These are phyloP conservation scores for Pseudonaja textilis DNA, from an alignment of 2,113 vertebrate species.

Conservation along the genomic window DNA sequence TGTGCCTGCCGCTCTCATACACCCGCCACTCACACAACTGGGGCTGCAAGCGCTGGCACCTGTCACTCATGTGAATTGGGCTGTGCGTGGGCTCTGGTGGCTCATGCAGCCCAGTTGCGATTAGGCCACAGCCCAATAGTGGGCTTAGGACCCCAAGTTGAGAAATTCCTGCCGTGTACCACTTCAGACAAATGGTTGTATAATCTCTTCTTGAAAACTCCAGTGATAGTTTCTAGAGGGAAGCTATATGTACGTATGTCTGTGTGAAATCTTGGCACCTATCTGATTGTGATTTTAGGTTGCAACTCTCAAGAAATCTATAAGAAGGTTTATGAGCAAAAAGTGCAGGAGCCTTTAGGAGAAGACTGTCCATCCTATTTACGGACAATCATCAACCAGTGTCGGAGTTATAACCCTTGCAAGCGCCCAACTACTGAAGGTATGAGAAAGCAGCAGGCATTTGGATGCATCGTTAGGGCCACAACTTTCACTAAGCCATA, in stretches of 20 bases:
- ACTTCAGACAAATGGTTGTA: too few species aligned
- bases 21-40: too few species aligned
- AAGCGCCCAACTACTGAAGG: conserved; percentile 77
- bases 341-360: conserved; percentile 64
- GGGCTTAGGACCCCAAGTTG: too few species aligned
- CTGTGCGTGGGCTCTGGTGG: too few species aligned
- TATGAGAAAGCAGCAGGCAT: conserved; percentile 15
- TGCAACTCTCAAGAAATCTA: conserved; percentile 53
- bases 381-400: conserved; percentile 65
- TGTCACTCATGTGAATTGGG: too few species aligned
- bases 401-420: conserved; percentile 68
- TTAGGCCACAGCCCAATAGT: too few species aligned
- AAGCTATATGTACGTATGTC: not conserved
- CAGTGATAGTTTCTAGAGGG: not conserved
- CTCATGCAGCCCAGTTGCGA: too few species aligned
- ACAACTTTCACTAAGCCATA: not conserved
- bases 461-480: not conserved
- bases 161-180: too few species aligned
- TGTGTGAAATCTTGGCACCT: not conserved
- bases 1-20: too few species aligned
- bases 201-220: not conserved
- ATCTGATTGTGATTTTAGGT: conserved; percentile 46
- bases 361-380: conserved; percentile 72
- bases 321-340: conserved; percentile 63
- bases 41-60: too few species aligned